Evolutionary conservation across 2,797 vertebrate genomes (phyloP).

Genomic region (Muraenolepis orangiensis): DNA sequence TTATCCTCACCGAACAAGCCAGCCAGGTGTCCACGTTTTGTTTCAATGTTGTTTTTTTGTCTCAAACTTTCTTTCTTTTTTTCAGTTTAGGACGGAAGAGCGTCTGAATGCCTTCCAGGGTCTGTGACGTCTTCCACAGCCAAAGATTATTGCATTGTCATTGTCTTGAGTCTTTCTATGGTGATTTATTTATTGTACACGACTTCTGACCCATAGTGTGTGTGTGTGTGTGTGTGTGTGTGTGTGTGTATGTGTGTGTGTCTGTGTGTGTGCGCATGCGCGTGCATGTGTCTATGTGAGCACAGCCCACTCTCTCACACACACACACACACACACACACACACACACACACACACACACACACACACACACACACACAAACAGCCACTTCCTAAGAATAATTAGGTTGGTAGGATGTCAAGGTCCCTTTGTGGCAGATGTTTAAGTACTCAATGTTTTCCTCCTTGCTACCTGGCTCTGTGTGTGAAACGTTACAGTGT

Average conservation of each 20-base stretch:
- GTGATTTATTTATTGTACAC: slow-evolving; percentile 56
- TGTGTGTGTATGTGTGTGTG: too few relatives aligned
- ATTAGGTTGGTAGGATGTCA: slow-evolving; percentile 80
- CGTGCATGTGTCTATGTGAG: background rate
- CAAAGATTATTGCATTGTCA: slow-evolving; percentile 64
- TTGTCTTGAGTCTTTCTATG: slow-evolving; percentile 56
- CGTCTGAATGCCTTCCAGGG: slow-evolving; percentile 50
- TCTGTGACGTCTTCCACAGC: slow-evolving; percentile 54
- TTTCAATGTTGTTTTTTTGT: slow-evolving; percentile 55
- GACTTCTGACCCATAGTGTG: background rate
- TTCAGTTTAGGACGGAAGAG: slow-evolving; percentile 7
- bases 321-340: background rate
- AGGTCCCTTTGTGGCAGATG: slow-evolving; percentile 81
- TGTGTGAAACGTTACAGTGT: slow-evolving; percentile 65
- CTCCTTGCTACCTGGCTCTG: slow-evolving; percentile 56
- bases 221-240: background rate
- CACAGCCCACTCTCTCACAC: background rate
- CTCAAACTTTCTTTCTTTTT: slow-evolving; percentile 12
- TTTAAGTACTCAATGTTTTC: slow-evolving; percentile 69
- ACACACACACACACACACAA: slow-evolving; percentile 13
- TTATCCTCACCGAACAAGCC: slow-evolving; percentile 39
- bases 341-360: background rate
- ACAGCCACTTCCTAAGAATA: slow-evolving; percentile 78
- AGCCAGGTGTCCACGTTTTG: slow-evolving; percentile 54
- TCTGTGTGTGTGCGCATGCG: too few relatives aligned